These are phyloP conservation scores for Periophthalmodon schlosseri DNA, from an alignment of 2,113 vertebrate genomes.

Conservation along the genomic window DNA sequence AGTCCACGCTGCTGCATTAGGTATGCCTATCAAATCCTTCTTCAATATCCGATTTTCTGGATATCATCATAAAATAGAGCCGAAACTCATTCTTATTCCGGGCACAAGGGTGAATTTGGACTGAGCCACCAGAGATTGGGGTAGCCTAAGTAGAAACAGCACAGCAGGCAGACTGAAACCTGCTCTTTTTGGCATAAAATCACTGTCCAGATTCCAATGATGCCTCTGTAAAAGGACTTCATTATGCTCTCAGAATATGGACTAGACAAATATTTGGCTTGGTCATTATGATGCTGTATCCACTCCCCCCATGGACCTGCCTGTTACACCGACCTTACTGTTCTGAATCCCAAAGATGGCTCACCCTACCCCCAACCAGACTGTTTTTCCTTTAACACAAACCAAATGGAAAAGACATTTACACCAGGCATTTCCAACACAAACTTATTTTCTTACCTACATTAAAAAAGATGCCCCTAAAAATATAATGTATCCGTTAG, in stretches of 20 bases:
- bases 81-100: conserved; percentile 55
- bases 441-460: conserved; percentile 7
- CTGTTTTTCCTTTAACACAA: conserved; percentile 27
- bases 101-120: conserved; percentile 55
- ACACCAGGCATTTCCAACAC: conserved; percentile 2
- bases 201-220: conserved; percentile 72
- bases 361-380: conserved; percentile 18
- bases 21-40: conserved; percentile 36
- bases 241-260: conserved; percentile 75
- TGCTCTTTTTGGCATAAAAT: conserved; percentile 69
- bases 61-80: conserved; percentile 51
- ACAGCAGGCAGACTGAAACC: conserved; percentile 68
- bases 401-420: conserved; percentile 20
- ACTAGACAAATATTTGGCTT: conserved; percentile 78
- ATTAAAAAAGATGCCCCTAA: not conserved
- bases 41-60: conserved; percentile 41
- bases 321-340: conserved; percentile 67
- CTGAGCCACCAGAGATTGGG: conserved; percentile 60
- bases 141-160: conserved; percentile 70
- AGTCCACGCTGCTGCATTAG: conserved; percentile 25
- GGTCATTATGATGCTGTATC: conserved; percentile 75
- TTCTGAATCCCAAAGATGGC: conserved; percentile 53
- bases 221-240: conserved; percentile 74
- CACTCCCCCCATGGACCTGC: conserved; percentile 55
- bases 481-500: not conserved